phyloP scores from a whole-genome alignment of 2,888 invertebrate genomes.

The Pheosia gnoma region DNA sequence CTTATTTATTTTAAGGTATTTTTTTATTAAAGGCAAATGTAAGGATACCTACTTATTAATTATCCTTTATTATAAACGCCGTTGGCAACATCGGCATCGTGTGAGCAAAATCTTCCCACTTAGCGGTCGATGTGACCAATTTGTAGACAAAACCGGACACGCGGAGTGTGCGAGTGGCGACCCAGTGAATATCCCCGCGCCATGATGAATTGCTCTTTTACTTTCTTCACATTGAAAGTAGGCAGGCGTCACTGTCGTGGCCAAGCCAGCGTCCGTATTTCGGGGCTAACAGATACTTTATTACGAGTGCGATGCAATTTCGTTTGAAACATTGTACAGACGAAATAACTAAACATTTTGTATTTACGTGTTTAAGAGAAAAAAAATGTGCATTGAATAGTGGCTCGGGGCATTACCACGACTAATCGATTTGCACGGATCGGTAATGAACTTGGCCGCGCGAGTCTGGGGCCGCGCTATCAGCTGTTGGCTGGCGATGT shows the following conservation, averaged over 20 bases:
- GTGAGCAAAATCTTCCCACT: conserved; percentile 69
- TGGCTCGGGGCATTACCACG: conserved; percentile 62
- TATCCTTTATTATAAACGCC: conserved; percentile 45
- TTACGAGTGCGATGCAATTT: background rate
- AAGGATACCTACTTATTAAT: conserved; percentile 27
- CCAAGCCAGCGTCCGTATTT: conserved; percentile 24
- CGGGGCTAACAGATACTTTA: conserved; percentile 8
- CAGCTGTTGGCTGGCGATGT: conserved; percentile 69
- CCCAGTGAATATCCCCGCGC: conserved; percentile 63
- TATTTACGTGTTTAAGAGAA: conserved; percentile 16
- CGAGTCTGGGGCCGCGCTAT: conserved; percentile 43
- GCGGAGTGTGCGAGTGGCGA: conserved; percentile 53
- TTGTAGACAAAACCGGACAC: conserved; percentile 77
- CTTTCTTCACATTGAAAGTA: conserved; percentile 76
- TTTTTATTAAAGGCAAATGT: background rate
- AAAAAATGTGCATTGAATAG: conserved; percentile 59
- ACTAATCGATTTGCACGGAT: conserved; percentile 72
- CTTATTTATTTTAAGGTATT: no score
- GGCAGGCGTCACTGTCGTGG: conserved; percentile 47
- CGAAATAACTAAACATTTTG: background rate
- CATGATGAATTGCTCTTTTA: conserved; percentile 75
- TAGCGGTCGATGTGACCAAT: conserved; percentile 80
- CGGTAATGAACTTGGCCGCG: conserved; percentile 79
- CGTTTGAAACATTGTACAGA: background rate
- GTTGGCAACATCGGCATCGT: conserved; percentile 50